Evolutionary conservation across 2,888 invertebrate genomes (phyloP).

Genomic region (Cataglyphis rosenhaueri): DNA sequence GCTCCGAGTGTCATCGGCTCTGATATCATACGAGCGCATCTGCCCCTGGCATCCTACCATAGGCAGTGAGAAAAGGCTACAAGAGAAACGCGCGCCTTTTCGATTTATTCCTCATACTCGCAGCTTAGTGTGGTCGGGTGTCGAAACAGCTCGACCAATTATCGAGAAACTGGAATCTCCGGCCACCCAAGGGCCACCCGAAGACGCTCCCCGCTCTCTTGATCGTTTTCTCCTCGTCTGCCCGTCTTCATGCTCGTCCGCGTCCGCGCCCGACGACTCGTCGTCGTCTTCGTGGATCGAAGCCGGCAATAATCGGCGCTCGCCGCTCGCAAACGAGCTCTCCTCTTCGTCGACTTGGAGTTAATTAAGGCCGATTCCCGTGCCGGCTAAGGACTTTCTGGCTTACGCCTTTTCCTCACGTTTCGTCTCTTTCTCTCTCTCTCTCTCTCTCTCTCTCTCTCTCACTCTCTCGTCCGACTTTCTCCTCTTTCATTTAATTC

Average conservation of each 20-base stretch:
- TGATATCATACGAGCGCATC: slow-evolving; percentile 77
- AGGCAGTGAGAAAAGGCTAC: slow-evolving; percentile 20
- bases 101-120: slow-evolving; percentile 76
- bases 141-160: slow-evolving; percentile 86
- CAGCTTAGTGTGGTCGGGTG: slow-evolving; percentile 82
- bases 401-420: slow-evolving; percentile 73
- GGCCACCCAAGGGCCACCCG: slow-evolving; percentile 79
- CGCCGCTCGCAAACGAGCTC: slow-evolving; percentile 77
- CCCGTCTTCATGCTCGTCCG: slow-evolving; percentile 41
- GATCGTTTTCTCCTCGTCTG: slow-evolving; percentile 46
- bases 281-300: slow-evolving; percentile 48
- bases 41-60: slow-evolving; percentile 55
- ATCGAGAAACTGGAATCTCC: slow-evolving; percentile 85
- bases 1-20: slow-evolving; percentile 78
- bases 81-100: slow-evolving; percentile 49
- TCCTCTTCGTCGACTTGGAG: slow-evolving; percentile 72
- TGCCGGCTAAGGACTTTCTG: slow-evolving; percentile 74
- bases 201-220: slow-evolving; percentile 42
- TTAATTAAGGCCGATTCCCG: slow-evolving; percentile 76
- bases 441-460: slow-evolving; percentile 19
- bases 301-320: slow-evolving; percentile 64
- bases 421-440: slow-evolving; percentile 35
- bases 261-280: slow-evolving; percentile 32
- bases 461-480: slow-evolving; percentile 28
- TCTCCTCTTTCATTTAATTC: slow-evolving; percentile 31